Evolutionary conservation across 2,113 vertebrate species (phyloP).

Genomic region (Vimba vimba): DNA sequence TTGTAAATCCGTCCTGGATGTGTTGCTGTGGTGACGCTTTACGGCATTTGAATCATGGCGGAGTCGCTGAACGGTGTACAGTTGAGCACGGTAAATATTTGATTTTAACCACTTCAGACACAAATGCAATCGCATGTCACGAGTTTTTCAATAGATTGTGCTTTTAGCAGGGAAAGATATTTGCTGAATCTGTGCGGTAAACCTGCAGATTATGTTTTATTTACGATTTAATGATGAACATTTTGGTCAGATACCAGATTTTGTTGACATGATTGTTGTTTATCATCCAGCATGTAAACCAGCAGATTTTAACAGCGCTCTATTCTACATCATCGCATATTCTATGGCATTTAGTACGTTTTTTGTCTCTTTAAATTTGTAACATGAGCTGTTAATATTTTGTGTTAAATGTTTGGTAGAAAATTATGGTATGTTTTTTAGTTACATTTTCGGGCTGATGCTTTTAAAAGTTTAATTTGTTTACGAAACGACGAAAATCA

Average conservation of each 20-base stretch:
- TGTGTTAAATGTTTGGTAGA: background rate
- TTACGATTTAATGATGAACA: background rate
- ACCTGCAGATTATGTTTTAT: background rate
- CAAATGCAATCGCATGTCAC: background rate
- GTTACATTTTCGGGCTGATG: no score
- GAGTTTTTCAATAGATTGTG: background rate
- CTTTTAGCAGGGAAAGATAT: background rate
- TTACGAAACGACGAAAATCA: background rate
- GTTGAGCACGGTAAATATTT: conserved; percentile 28
- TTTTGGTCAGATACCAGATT: conserved; percentile 5
- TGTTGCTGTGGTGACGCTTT: conserved; percentile 63
- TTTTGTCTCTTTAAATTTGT: background rate
- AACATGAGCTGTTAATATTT: background rate
- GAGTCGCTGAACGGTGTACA: background rate
- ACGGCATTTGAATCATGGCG: conserved; percentile 64
- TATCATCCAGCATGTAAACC: background rate
- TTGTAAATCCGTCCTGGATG: background rate
- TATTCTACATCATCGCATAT: background rate
- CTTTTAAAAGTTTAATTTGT: background rate
- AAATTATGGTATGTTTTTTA: background rate
- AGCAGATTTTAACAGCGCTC: background rate
- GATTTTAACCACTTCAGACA: background rate
- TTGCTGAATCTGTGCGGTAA: background rate
- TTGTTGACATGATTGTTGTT: conserved; percentile 18
- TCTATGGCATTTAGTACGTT: background rate